Conservation (phyloP, 2,113 vertebrate species). For the Aplodontia rufa region DNA sequence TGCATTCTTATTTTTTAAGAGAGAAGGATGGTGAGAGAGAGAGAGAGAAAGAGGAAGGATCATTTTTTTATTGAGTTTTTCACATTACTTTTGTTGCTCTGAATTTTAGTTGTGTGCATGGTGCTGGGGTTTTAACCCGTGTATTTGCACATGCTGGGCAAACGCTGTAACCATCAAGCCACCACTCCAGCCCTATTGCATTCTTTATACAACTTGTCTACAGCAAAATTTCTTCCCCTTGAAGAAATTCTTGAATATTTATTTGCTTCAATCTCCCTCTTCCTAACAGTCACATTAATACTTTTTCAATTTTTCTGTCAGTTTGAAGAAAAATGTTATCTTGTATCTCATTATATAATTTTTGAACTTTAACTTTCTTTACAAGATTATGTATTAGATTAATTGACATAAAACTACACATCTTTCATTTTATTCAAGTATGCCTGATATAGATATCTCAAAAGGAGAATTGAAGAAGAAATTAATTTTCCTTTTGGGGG, state of each 20-base stretch:
- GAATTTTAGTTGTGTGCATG: too few species aligned
- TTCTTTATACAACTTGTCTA: not conserved
- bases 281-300: not conserved
- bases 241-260: not conserved
- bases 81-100: too few species aligned
- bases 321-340: not conserved
- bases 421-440: conserved; percentile 26
- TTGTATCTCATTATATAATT: conserved; percentile 6
- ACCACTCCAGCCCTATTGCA: too few species aligned
- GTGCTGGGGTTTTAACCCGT: too few species aligned
- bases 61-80: too few species aligned
- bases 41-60: too few species aligned
- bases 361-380: conserved; percentile 52
- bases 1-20: too few species aligned
- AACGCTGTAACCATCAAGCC: too few species aligned
- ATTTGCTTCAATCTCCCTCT: not conserved
- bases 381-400: not conserved
- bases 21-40: too few species aligned
- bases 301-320: not conserved
- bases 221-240: not conserved
- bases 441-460: conserved; percentile 31
- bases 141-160: too few species aligned
- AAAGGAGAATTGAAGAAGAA: conserved; percentile 41
- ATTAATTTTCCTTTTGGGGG: conserved; percentile 43
- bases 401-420: not conserved